phyloP scores from a whole-genome alignment of 2,888 invertebrate species.

The Eulithis testata region DNA sequence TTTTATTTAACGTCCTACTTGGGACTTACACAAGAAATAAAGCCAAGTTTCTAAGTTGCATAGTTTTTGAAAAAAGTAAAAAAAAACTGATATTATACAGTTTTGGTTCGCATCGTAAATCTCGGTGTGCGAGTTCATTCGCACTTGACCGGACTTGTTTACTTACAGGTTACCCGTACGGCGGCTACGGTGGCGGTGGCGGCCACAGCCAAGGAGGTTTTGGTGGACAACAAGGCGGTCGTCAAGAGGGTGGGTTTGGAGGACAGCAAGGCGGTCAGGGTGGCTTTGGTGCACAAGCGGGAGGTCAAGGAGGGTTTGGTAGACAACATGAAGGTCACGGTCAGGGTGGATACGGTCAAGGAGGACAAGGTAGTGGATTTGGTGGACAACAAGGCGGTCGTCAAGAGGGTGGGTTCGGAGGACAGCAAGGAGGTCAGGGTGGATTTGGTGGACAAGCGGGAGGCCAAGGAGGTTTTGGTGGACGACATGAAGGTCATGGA shows the following conservation, averaged over 20 bases:
- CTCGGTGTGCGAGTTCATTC: too few relatives aligned
- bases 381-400: background rate
- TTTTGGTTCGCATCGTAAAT: too few relatives aligned
- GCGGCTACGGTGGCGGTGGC: slow-evolving; percentile 16
- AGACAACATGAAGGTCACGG: background rate
- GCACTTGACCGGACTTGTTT: too few relatives aligned
- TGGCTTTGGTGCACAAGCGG: slow-evolving; percentile 15
- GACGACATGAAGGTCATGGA: background rate
- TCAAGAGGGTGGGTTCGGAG: too few relatives aligned
- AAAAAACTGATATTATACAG: too few relatives aligned
- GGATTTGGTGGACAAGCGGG: slow-evolving; percentile 14
- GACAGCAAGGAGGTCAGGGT: slow-evolving; percentile 9
- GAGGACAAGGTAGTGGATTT: background rate
- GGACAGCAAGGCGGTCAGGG: slow-evolving; percentile 20
- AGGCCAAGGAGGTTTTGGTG: slow-evolving; percentile 4
- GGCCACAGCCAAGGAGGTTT: background rate
- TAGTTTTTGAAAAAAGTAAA: too few relatives aligned
- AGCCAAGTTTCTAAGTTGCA: too few relatives aligned
- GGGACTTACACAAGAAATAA: too few relatives aligned
- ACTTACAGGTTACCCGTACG: slow-evolving; percentile 21
- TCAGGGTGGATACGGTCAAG: background rate
- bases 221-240: background rate
- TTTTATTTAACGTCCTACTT: too few relatives aligned
- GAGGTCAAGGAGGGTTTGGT: slow-evolving; percentile 3
- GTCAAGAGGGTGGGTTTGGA: slow-evolving; percentile 18